Evolutionary conservation across 1,140 invertebrate species (phyloP).

Genomic region (Belonocnema kinseyi): DNA sequence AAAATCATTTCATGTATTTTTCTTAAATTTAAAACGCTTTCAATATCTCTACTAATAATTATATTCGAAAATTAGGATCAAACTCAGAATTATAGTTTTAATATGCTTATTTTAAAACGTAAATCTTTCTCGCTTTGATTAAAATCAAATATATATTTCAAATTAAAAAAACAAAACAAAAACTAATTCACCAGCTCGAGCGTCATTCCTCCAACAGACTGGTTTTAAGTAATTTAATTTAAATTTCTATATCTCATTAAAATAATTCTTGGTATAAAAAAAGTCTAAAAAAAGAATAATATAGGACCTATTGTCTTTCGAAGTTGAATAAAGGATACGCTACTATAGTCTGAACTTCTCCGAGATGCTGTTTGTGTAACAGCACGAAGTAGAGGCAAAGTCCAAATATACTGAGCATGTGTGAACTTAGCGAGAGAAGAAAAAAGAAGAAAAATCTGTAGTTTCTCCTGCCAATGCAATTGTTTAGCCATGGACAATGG

Average conservation of each 20-base stretch:
- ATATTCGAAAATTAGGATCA: too few relatives aligned
- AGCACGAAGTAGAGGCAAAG: conserved; percentile 95
- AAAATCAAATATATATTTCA: too few relatives aligned
- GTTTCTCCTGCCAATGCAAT: conserved; percentile 99
- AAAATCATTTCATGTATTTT: too few relatives aligned
- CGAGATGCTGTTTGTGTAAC: conserved; percentile 87
- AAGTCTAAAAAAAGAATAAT: background rate
- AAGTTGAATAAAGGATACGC: conserved; percentile 88
- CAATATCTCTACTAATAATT: too few relatives aligned
- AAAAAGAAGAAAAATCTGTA: conserved; percentile 99
- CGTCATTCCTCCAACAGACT: background rate
- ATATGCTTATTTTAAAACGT: too few relatives aligned
- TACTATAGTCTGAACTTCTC: conserved; percentile 89
- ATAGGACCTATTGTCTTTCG: too few relatives aligned
- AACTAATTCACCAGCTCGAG: background rate
- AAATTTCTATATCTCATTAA: too few relatives aligned
- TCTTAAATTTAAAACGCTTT: too few relatives aligned
- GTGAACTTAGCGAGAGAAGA: conserved; percentile 94
- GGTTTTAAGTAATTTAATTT: too few relatives aligned
- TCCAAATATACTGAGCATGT: conserved; percentile 98
- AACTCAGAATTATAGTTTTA: too few relatives aligned
- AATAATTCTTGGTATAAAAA: conserved; percentile 33
- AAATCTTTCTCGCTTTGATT: too few relatives aligned
- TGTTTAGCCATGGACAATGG: conserved; percentile 99
- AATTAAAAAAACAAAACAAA: too few relatives aligned